phyloP scores from a whole-genome alignment of 2,888 invertebrate genomes.

The Beris morrisii region DNA sequence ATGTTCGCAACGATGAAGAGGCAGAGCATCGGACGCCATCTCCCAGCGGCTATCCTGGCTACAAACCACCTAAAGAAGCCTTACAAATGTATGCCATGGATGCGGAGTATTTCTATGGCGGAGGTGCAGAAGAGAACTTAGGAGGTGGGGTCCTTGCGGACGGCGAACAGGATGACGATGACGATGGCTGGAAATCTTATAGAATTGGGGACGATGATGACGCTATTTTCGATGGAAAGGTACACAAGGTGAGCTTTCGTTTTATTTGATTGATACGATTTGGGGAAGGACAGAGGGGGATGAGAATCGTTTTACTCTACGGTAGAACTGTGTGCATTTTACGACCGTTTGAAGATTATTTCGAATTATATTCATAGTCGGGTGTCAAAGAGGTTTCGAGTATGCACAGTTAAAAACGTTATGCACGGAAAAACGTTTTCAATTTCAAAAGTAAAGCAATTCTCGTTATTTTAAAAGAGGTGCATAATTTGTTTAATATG shows the following conservation, averaged over 20 bases:
- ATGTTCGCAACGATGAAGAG: conserved; percentile 40
- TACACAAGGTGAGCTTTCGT: conserved; percentile 64
- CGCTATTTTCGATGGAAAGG: conserved; percentile 58
- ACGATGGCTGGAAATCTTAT: conserved; percentile 55
- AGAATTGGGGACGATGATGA: conserved; percentile 53
- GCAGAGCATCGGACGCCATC: conserved; percentile 60
- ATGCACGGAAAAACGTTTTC: too few species aligned
- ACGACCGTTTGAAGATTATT: too few species aligned
- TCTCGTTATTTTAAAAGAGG: too few species aligned
- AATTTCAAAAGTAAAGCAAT: too few species aligned
- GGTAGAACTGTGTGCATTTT: too few species aligned
- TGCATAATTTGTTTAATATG: too few species aligned
- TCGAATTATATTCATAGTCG: too few species aligned
- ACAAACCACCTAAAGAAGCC: conserved; percentile 73
- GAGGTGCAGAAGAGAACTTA: conserved; percentile 41
- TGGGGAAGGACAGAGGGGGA: background rate
- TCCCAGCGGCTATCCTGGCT: conserved; percentile 79
- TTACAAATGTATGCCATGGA: conserved; percentile 59
- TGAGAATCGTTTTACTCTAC: background rate
- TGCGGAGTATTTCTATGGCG: conserved; percentile 35
- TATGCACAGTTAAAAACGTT: too few species aligned
- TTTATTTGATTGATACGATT: background rate
- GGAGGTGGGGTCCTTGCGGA: conserved; percentile 33
- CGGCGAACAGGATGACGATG: conserved; percentile 29
- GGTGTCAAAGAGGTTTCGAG: too few species aligned